These are phyloP conservation scores for Trichogramma pretiosum DNA, from an alignment of 1,140 invertebrate genomes.

Conservation along the genomic window DNA sequence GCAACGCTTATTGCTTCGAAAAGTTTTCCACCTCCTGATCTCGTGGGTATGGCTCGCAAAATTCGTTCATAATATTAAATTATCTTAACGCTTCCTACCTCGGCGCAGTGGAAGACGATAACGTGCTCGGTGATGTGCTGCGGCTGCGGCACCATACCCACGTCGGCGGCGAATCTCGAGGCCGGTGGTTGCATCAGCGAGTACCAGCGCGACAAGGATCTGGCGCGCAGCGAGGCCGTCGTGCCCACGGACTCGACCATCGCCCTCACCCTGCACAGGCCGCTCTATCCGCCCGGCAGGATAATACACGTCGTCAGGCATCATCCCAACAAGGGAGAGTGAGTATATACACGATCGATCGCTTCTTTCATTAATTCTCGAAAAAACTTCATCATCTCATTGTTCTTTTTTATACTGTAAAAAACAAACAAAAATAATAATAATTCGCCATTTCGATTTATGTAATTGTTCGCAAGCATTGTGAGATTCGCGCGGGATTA, in stretches of 20 bases:
- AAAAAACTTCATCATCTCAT: slow-evolving; percentile 1
- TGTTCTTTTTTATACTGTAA: slow-evolving; percentile 3
- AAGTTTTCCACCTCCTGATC: too few relatives aligned
- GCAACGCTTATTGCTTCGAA: too few relatives aligned
- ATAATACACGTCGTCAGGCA: slow-evolving; percentile 86
- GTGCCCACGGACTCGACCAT: slow-evolving; percentile 65
- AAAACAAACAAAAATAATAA: not conserved
- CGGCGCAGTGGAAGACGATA: slow-evolving; percentile 90
- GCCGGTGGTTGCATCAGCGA: slow-evolving; percentile 53
- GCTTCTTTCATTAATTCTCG: not conserved
- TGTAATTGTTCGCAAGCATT: too few relatives aligned
- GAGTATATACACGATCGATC: slow-evolving; percentile 47
- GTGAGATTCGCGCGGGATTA: too few relatives aligned
- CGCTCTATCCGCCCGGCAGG: slow-evolving; percentile 77
- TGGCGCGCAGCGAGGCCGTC: slow-evolving; percentile 52
- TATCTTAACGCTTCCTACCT: too few relatives aligned
- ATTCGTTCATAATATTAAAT: too few relatives aligned
- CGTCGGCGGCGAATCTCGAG: slow-evolving; percentile 59
- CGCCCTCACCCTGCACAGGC: slow-evolving; percentile 69
- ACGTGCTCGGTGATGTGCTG: slow-evolving; percentile 73
- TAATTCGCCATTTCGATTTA: too few relatives aligned
- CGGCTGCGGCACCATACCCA: slow-evolving; percentile 57
- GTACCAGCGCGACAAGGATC: slow-evolving; percentile 54
- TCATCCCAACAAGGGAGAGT: slow-evolving; percentile 76
- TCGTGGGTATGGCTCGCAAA: too few relatives aligned